phyloP scores from a whole-genome alignment of 92 coral and sea anemone genomes.

The Parazoanthus atlanticus region DNA sequence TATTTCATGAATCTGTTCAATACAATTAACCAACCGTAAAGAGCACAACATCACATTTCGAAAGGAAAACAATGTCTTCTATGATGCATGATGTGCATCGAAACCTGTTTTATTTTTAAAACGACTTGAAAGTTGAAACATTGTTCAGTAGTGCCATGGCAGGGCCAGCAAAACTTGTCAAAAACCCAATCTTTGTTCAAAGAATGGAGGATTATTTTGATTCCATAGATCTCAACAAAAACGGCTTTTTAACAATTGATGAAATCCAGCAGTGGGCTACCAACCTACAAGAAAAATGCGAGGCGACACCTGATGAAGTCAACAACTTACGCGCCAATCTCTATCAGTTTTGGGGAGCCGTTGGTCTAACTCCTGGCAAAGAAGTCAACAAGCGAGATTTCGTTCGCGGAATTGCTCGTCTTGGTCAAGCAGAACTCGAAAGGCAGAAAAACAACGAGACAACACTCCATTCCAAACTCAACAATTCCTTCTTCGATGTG shows the following conservation, averaged over 20 bases:
- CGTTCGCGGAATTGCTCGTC: conserved; percentile 60
- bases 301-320: conserved; percentile 53
- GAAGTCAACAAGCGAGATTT: conserved; percentile 61
- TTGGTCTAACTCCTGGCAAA: conserved; percentile 69
- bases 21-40: background rate
- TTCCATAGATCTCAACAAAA: conserved; percentile 62
- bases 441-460: conserved; percentile 45
- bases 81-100: background rate
- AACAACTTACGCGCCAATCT: conserved; percentile 46
- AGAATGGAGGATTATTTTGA: conserved; percentile 71
- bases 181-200: conserved; percentile 48
- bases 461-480: conserved; percentile 56
- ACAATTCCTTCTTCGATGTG: conserved; percentile 73
- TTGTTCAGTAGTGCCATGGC: background rate
- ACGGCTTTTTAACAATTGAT: conserved; percentile 60
- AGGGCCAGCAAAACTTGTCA: conserved; percentile 47
- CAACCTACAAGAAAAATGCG: conserved; percentile 59
- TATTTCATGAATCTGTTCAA: background rate
- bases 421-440: conserved; percentile 63
- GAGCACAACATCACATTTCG: background rate
- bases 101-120: background rate
- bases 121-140: background rate
- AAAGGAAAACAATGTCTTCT: background rate
- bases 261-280: conserved; percentile 70
- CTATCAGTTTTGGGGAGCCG: conserved; percentile 62